Evolutionary conservation across 2,113 vertebrate genomes (phyloP), one percentile per base, ranked within the genome.

Genomic region (Hucho hucho): DNA sequence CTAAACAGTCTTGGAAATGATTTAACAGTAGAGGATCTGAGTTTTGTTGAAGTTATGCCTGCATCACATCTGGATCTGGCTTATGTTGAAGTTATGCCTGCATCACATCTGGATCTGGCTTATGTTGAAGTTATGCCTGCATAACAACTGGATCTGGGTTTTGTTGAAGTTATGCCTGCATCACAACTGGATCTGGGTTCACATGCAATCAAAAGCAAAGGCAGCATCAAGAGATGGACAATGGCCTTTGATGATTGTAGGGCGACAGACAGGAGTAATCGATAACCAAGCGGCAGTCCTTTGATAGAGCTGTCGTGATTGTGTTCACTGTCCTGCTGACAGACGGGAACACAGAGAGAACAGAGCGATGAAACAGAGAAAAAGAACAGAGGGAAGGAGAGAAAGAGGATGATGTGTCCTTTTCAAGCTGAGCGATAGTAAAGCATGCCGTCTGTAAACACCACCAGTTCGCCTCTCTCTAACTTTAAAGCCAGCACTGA

Each of bases 171-270:
- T 43, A 43, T 43, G 37, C 37, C 0, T 9, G 37, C 37, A 53
- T 69, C 43, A 47, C 6, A 87, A 76, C 43, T 69, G 63, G 43
- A 82, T 81, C 76, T 75, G 79, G 82, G 79, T 12, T 63, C 59
- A 25, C 59, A 6, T 4, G 1, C 61, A 25, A 28, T 26, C 64
- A 29, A 61, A 61, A 16, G n/a, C 58, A 22, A 69, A 86, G 82
- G 75, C 79, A 56, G 76, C 70, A 85, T 77, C 79, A 72, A 86
- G 77, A 69, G 49, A 77, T 73, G 14, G 84, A 80, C 83, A 81
- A 88, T 88, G 88, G 79, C 74, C 79, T 87, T 87, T 89, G 86
- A 88, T 86, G 81, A 85, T 79, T 89, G 82, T 81, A 89, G 90
- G 87, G 64, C 73, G 78, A 85, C 79, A 81, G 88, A 89, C 72